A percentile compares a stretch with the other conserved stretches of the same genome.
Conservation (phyloP, 2,797 vertebrate genomes). For the Odontamblyopus lacepedii region DNA sequence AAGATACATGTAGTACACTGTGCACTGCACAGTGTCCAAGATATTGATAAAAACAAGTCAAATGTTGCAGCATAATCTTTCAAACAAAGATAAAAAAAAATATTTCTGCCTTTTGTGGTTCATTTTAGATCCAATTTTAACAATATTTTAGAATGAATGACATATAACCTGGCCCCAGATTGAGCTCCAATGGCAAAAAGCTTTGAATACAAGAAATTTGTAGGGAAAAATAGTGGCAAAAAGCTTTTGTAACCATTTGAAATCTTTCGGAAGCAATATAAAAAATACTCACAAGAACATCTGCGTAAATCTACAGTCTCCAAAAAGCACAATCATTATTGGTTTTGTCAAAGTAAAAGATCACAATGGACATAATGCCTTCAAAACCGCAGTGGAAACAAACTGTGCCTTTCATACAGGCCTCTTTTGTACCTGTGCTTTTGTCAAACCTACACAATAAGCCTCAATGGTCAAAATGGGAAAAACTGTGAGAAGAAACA, state of each 20-base stretch:
- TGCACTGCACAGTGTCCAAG: too few relatives aligned
- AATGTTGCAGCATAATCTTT: too few relatives aligned
- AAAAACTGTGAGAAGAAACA: not conserved
- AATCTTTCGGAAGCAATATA: not conserved
- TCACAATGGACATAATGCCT: constrained; percentile 3
- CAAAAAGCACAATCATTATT: not conserved
- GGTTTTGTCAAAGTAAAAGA: not conserved
- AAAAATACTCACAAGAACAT: not conserved
- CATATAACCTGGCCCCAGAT: not conserved
- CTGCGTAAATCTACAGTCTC: not conserved
- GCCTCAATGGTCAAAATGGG: constrained; percentile 8
- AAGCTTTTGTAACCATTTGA: not conserved
- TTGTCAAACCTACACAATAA: not conserved
- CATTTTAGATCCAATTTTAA: too few relatives aligned
- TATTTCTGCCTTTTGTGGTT: too few relatives aligned
- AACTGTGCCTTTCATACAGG: constrained; percentile 11
- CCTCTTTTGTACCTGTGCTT: constrained; percentile 15
- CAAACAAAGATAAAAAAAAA: too few relatives aligned
- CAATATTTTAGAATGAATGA: not conserved
- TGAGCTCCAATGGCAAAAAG: not conserved
- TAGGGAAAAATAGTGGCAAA: not conserved
- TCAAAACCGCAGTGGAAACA: constrained; percentile 21
- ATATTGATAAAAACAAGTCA: too few relatives aligned
- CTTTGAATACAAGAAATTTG: not conserved
- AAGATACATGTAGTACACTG: too few relatives aligned